phyloP scores from a whole-genome alignment of 2,113 vertebrate genomes.

The Proterorhinus semilunaris region DNA sequence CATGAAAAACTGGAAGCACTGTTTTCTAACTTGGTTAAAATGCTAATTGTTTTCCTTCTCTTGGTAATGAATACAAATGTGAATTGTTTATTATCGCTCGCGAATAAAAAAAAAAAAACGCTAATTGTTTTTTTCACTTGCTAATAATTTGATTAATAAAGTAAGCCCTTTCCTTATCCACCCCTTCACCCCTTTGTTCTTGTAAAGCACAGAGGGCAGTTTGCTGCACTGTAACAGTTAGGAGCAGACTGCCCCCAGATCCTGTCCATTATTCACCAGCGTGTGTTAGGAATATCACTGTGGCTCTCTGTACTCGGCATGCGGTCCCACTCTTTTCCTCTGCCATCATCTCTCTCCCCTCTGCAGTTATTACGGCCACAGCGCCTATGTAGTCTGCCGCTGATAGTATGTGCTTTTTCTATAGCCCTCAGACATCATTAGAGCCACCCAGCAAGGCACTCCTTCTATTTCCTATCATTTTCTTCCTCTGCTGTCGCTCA shows the following conservation, averaged over 20 bases:
- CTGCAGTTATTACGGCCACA: slow-evolving; percentile 34
- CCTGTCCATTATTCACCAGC: slow-evolving; percentile 51
- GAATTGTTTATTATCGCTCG: no score
- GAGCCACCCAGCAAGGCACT: slow-evolving; percentile 68
- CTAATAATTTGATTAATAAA: not conserved
- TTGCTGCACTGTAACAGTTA: slow-evolving; percentile 19
- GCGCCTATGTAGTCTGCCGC: slow-evolving; percentile 27
- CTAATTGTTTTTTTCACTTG: not conserved
- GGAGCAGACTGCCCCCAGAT: slow-evolving; percentile 36
- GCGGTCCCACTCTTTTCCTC: slow-evolving; percentile 42
- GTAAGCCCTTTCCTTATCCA: no score
- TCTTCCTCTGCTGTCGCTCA: slow-evolving; percentile 60
- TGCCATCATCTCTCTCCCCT: slow-evolving; percentile 15
- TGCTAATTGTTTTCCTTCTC: no score
- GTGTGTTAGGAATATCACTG: slow-evolving; percentile 31
- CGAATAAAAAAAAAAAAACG: no score
- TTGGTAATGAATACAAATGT: no score
- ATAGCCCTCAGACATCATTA: slow-evolving; percentile 71
- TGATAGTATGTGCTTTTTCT: slow-evolving; percentile 49
- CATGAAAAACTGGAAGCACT: no score
- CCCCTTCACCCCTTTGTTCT: no score
- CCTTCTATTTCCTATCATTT: slow-evolving; percentile 73
- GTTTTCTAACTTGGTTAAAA: no score
- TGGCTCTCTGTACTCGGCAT: slow-evolving; percentile 38
- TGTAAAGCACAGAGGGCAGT: slow-evolving; percentile 28